Percentiles rank a stretch among this genome's conserved stretches.
These are phyloP conservation scores for Kryptolebias marmoratus DNA, from an alignment of 2,113 vertebrate species.

Conservation along the genomic window DNA sequence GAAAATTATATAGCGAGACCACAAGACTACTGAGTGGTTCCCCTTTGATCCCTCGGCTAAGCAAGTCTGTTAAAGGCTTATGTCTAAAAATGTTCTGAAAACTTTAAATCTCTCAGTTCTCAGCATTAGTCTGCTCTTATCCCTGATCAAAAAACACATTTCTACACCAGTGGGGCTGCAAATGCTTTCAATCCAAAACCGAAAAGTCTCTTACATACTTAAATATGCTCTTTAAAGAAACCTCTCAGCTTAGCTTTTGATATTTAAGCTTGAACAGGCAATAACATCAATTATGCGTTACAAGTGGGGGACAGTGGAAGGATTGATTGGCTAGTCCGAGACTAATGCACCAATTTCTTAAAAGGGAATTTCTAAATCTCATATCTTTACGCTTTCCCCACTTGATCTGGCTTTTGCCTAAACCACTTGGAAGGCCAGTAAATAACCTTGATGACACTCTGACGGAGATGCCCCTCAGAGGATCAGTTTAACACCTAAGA, in stretches of 20 bases:
- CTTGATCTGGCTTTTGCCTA: neutral
- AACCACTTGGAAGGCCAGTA: neutral
- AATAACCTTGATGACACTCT: conserved; percentile 52
- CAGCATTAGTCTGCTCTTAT: conserved; percentile 31
- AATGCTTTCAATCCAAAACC: conserved; percentile 12
- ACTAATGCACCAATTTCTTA: neutral
- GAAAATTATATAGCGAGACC: conserved; percentile 23
- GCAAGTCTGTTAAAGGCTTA: conserved; percentile 46
- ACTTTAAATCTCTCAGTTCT: conserved; percentile 53
- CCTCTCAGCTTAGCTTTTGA: conserved; percentile 29
- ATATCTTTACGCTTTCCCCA: neutral
- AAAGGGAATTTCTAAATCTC: neutral
- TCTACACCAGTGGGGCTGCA: conserved; percentile 34
- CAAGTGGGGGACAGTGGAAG: conserved; percentile 5
- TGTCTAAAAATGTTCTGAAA: conserved; percentile 44
- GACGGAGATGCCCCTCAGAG: conserved; percentile 30
- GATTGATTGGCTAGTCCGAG: neutral
- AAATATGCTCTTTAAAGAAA: conserved; percentile 59
- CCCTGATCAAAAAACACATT: conserved; percentile 39
- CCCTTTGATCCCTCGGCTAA: conserved; percentile 44
- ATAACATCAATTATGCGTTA: conserved; percentile 17
- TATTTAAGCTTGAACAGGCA: conserved; percentile 26
- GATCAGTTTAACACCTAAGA: conserved; percentile 71
- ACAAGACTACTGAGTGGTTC: conserved; percentile 2
- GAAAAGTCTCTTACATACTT: conserved; percentile 39